These are phyloP conservation scores for Caenorhabditis uteleia DNA, from an alignment of 2,888 invertebrate species.

Conservation along the genomic window DNA sequence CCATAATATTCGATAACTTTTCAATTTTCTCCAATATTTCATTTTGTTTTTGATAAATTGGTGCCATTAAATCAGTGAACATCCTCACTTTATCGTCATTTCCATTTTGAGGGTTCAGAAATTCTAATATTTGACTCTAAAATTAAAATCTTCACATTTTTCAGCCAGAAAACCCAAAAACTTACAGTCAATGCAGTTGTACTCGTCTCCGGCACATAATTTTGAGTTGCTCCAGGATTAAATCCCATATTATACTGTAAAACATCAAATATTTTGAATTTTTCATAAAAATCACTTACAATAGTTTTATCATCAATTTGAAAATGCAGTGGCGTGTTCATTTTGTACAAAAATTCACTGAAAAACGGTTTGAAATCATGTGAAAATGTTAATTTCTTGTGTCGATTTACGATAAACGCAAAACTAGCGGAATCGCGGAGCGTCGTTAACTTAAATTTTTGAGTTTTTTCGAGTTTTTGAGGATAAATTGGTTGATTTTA, in stretches of 20 bases:
- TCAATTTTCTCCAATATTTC: conserved; percentile 26
- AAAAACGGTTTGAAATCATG: too few relatives aligned
- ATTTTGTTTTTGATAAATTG: conserved; percentile 31
- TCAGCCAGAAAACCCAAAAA: not conserved
- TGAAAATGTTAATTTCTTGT: too few relatives aligned
- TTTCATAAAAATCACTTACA: conserved; percentile 6
- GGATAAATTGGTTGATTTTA: too few relatives aligned
- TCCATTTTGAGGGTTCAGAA: conserved; percentile 20
- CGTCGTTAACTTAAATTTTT: too few relatives aligned
- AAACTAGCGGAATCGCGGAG: too few relatives aligned
- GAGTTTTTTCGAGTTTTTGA: too few relatives aligned
- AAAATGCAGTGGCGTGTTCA: conserved; percentile 20
- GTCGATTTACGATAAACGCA: too few relatives aligned
- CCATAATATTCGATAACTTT: conserved; percentile 7
- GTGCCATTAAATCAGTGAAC: conserved; percentile 19
- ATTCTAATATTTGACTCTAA: conserved; percentile 31
- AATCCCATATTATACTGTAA: conserved; percentile 36
- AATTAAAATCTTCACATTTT: not conserved
- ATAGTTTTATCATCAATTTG: conserved; percentile 23
- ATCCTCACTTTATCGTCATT: conserved; percentile 17
- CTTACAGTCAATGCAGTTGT: conserved; percentile 14
- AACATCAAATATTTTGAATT: not conserved
- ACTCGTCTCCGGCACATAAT: conserved; percentile 12
- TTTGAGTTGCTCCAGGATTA: conserved; percentile 13
- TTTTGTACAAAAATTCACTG: too few relatives aligned